Evolutionary conservation across 2,888 invertebrate species (phyloP), one percentile per base, ranked within the genome.

Genomic region (Merodon equestris): DNA sequence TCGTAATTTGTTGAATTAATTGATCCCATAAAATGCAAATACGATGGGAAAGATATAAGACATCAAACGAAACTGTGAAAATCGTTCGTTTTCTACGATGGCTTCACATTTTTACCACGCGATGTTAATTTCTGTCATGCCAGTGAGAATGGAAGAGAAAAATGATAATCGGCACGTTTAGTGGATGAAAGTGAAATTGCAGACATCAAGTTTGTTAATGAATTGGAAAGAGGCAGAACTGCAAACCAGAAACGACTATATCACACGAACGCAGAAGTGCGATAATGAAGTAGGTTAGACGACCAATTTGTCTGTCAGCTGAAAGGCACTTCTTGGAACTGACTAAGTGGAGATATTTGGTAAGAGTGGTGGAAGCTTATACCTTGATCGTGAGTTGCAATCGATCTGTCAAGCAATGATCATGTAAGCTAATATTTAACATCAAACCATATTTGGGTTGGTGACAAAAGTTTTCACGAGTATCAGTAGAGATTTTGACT

Each of bases 121-220:
- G 48, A 66, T 66, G 48, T 40, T 56, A 66, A 66, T 66, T 56
- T 40, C 15, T 57, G 45, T 57, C 40, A 66, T 66, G 66, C 66
- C 56, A 15, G 19, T 40, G 56, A n/a, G 10, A 48, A 51, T 48
- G 40, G n/a, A 27, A 3, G 34, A 53, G n/a, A 48, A 48, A 45
- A 14, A 27, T 27, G 27, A 27, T 27, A 27, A 27, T 27, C 27
- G 27, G 27, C 27, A 27, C 27, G 27, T 27, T 27, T 27, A 27
- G 27, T 27, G 13, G 51, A 56, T 40, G 63, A 75, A 75, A 75
- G 74, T 75, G 63, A 75, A 63, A 51, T 67, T 60, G 19, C 50
- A 50, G 14, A 14, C 12, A 58, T 38, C 10, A 60, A 67, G 44
- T 48, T 18, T 19, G 54, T 58, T 53, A 57, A 19, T 40, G 51